phyloP scores from a whole-genome alignment of 2,113 vertebrate species.

The Catharus fuscescens region DNA sequence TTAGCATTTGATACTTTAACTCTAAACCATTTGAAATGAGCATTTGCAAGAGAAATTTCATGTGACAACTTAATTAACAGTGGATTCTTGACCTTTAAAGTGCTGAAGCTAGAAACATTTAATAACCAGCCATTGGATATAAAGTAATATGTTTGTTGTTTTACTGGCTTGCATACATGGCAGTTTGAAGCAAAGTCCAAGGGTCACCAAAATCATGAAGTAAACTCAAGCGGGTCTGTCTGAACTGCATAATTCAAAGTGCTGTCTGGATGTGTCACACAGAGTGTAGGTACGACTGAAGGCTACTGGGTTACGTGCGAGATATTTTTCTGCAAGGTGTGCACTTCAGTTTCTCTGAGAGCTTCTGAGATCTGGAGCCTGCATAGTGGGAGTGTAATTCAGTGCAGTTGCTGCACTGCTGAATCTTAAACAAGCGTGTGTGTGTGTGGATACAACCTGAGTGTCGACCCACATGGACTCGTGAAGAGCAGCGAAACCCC shows the following conservation, averaged over 20 bases:
- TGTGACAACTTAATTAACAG: constrained; percentile 44
- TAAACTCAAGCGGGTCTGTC: not conserved
- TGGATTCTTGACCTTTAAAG: constrained; percentile 65
- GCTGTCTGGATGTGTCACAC: not conserved
- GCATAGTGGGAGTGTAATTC: not conserved
- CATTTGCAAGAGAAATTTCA: constrained; percentile 14
- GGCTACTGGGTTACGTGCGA: not conserved
- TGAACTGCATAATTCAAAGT: constrained; percentile 22
- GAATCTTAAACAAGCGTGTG: not conserved
- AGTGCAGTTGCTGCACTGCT: not conserved
- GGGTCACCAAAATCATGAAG: constrained; percentile 42
- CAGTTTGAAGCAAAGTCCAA: constrained; percentile 67
- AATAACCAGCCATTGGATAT: constrained; percentile 41
- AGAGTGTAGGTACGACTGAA: not conserved
- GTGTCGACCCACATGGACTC: not conserved
- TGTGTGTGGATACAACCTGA: not conserved
- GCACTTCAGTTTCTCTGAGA: not conserved
- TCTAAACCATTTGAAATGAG: not conserved
- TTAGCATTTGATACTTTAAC: constrained; percentile 16
- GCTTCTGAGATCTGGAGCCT: not conserved
- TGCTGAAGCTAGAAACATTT: constrained; percentile 27
- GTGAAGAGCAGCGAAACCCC: not conserved
- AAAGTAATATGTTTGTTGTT: constrained; percentile 45
- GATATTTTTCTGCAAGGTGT: not conserved
- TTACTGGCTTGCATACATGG: constrained; percentile 42